phyloP scores from a whole-genome alignment of 2,797 vertebrate genomes.

The Danio kyathit region DNA sequence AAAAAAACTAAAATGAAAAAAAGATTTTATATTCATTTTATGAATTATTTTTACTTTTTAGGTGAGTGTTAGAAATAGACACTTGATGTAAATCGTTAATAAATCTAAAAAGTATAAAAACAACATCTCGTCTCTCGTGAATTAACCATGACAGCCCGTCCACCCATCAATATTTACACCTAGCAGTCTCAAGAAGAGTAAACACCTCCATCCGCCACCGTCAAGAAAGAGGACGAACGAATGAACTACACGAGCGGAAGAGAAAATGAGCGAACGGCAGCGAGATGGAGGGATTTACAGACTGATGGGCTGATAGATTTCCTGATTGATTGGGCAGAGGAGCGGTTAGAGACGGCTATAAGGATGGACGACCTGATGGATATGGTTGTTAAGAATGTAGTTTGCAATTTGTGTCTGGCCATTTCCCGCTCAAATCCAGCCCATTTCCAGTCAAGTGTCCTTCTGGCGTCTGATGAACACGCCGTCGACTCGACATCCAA shows the following conservation, averaged over 20 bases:
- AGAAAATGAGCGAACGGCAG: slow-evolving; percentile 45
- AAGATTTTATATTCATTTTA: no score
- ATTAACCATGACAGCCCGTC: slow-evolving; percentile 29
- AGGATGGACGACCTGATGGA: slow-evolving; percentile 38
- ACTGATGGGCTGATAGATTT: slow-evolving; percentile 47
- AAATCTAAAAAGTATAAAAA: slow-evolving; percentile 29
- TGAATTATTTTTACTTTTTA: slow-evolving; percentile 24
- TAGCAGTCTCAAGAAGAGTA: slow-evolving; percentile 43
- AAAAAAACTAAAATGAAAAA: no score
- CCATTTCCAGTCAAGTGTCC: slow-evolving; percentile 18
- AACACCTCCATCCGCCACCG: slow-evolving; percentile 31
- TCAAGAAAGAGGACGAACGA: slow-evolving; percentile 8
- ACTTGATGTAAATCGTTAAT: slow-evolving; percentile 23
- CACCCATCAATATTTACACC: slow-evolving; percentile 58
- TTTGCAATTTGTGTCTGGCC: slow-evolving; percentile 38
- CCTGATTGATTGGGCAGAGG: slow-evolving; percentile 26
- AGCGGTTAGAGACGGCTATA: slow-evolving; percentile 21
- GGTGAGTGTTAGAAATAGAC: background rate
- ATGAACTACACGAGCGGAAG: slow-evolving; percentile 14
- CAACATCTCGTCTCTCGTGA: slow-evolving; percentile 20
- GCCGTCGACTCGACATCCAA: slow-evolving; percentile 22
- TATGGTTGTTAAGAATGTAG: slow-evolving; percentile 43
- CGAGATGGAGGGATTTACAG: slow-evolving; percentile 51
- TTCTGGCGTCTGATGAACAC: slow-evolving; percentile 20
- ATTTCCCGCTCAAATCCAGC: slow-evolving; percentile 34